Conservation (phyloP, 2,797 vertebrate species). For the Babyrousa celebensis region DNA sequence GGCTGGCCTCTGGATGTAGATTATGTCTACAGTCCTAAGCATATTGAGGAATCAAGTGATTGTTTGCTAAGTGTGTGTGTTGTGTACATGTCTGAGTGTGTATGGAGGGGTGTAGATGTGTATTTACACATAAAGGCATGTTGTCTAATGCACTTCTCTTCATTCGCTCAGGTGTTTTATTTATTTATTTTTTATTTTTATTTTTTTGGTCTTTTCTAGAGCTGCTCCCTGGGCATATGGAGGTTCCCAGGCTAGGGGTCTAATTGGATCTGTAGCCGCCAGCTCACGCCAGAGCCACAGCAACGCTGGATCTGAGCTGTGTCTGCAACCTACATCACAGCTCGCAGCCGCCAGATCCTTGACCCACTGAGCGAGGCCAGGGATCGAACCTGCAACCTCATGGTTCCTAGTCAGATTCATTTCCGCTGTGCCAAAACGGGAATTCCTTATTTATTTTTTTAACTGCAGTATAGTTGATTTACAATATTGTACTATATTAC, state of each 20-base stretch:
- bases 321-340: no score
- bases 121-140: background rate
- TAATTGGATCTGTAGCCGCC: no score
- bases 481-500: background rate
- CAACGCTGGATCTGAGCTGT: no score
- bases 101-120: background rate
- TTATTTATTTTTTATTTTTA: background rate
- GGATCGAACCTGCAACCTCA: no score
- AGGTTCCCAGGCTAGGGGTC: no score
- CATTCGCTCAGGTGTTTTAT: background rate
- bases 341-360: no score
- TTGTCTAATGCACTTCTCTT: background rate
- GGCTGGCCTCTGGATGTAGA: background rate
- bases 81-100: background rate
- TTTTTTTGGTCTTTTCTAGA: no score
- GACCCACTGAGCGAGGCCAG: no score
- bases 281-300: no score
- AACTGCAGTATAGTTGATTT: background rate
- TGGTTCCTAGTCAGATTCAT: no score
- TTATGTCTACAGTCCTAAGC: background rate
- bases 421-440: no score
- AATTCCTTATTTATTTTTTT: background rate
- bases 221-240: no score
- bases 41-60: background rate
- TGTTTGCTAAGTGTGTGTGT: background rate